phyloP scores from a whole-genome alignment of 2,888 invertebrate species.

The Charanyca ferruginea region DNA sequence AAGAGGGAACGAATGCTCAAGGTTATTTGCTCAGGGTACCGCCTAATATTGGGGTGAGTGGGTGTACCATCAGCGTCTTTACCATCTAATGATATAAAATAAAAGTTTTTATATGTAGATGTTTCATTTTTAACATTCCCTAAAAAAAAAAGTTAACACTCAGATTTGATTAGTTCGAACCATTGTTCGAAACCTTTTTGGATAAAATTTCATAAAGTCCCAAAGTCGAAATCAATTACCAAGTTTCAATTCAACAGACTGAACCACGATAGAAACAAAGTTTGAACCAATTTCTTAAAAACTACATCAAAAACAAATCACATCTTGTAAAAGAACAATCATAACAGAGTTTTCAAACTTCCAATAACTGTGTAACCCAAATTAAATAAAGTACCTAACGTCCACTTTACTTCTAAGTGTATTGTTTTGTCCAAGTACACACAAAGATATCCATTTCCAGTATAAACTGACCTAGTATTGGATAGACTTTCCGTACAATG shows the following conservation, averaged over 20 bases:
- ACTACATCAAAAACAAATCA: constrained; percentile 11
- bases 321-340: constrained; percentile 8
- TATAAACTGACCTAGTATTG: not conserved
- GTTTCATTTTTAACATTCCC: no score
- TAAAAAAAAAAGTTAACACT: no score
- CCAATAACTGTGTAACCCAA: constrained; percentile 22
- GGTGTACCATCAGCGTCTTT: no score
- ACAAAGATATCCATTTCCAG: not conserved
- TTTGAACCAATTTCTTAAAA: constrained; percentile 8
- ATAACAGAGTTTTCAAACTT: constrained; percentile 32
- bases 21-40: no score
- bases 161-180: no score
- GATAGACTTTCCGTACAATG: no score
- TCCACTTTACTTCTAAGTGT: constrained; percentile 42
- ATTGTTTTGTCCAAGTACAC: constrained; percentile 31
- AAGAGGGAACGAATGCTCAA: no score
- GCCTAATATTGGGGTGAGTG: no score
- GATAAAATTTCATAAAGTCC: no score
- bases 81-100: no score
- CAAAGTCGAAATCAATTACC: not conserved
- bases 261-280: not conserved
- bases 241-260: not conserved
- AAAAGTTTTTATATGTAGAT: no score
- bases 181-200: no score
- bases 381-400: constrained; percentile 33